Evolutionary conservation across 2,888 invertebrate species (phyloP), one percentile per base, ranked within the genome.

Genomic region (Abscondita cerata): DNA sequence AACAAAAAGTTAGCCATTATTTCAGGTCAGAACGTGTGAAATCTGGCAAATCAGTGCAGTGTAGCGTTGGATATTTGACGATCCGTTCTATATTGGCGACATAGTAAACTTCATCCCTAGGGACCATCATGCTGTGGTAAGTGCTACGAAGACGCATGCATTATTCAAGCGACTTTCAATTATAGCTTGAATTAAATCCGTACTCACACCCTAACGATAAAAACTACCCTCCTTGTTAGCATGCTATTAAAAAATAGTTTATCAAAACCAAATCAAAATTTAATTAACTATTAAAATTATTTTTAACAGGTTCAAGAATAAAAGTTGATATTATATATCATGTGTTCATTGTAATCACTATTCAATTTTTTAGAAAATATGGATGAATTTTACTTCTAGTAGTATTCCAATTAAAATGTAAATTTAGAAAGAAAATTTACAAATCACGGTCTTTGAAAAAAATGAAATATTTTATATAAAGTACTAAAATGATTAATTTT

Each of bases 111-210:
- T 71, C 57, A 65, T 76, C 77, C 76, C 78, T 63, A 51, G 76
- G 71, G 77, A 74, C 66, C 67, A 67, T 66, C 62, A 64, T 73
- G 73, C 68, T 74, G 75, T 73, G 69, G 70, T 72, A 68, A 70
- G 68, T 72, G 70, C 71, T 70, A 71, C 68, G 72, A 71, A 74
- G 70, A 70, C 68, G 60, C 67, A 79, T 80, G 77, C 76, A 80
- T 80, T 79, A 80, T 80, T 80, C 80, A 80, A 76, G 71, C 73
- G 76, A 76, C 76, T 79, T 80, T 80, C 80, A 80, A 80, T 80
- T 80, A 80, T 80, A 77, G 75, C 77, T 76, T 74, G 76, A 77
- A 79, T 78, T 72, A 71, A 70, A 71, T 72, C 54, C 56, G 57
- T 55, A 64, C 59, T 59, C 62, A 63, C 63, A 60, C 65, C 65